Evolutionary conservation across 53 echinoderm and acorn worm genomes (phyloP).

Genomic region (Henricia sp.): DNA sequence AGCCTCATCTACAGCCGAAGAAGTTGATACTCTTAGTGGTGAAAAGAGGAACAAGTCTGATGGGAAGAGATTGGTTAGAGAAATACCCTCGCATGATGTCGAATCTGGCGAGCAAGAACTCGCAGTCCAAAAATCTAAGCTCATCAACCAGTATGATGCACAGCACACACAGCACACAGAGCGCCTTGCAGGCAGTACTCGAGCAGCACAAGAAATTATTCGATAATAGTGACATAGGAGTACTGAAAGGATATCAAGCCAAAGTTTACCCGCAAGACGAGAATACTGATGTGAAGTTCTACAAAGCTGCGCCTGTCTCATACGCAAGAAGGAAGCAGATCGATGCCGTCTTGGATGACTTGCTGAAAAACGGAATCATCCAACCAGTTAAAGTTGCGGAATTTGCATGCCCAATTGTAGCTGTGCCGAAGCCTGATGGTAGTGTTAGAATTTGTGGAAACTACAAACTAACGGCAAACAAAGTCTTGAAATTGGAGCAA

Average conservation of each 20-base stretch:
- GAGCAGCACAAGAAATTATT: conserved; percentile 9
- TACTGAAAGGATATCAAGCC: conserved; percentile 50
- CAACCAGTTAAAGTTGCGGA: conserved; percentile 61
- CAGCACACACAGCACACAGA: not conserved
- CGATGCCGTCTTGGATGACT: conserved; percentile 48
- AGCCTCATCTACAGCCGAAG: conserved; percentile 4
- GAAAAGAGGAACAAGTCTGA: conserved; percentile 48
- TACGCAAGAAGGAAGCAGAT: conserved; percentile 66
- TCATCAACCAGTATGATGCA: not conserved
- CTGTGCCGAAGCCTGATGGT: conserved; percentile 59
- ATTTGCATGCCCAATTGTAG: conserved; percentile 71
- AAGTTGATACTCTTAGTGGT: conserved; percentile 50
- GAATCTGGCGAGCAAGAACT: not conserved
- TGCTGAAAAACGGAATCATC: conserved; percentile 60
- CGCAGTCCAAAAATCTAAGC: not conserved
- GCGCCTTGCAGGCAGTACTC: not conserved
- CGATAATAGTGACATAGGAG: conserved; percentile 15
- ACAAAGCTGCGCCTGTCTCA: conserved; percentile 63
- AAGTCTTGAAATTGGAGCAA: conserved; percentile 56
- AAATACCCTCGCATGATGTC: not conserved
- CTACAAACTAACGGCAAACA: conserved; percentile 73
- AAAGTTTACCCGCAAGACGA: conserved; percentile 56
- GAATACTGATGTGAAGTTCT: conserved; percentile 38
- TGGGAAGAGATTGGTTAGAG: conserved; percentile 71
- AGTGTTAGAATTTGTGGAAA: conserved; percentile 70